Conservation (phyloP, 2,113 vertebrate species). For the Aythya baeri region DNA sequence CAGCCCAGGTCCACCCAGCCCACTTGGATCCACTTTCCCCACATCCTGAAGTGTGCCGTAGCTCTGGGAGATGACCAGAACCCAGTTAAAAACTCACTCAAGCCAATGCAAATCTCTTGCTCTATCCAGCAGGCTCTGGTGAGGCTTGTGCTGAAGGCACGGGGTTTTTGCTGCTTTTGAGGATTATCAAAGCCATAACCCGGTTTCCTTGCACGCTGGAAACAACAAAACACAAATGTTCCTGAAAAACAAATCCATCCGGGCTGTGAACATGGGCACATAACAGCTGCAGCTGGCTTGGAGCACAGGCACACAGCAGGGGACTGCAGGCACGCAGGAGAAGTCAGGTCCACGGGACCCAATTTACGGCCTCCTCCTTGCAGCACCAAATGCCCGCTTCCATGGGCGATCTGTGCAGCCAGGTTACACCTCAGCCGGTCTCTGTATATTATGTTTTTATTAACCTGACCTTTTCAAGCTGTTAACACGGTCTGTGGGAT, state of each 20-base stretch:
- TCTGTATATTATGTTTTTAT: background rate
- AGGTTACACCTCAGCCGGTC: background rate
- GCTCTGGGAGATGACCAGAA: background rate
- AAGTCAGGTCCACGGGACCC: background rate
- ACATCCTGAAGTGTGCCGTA: background rate
- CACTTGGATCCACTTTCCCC: background rate
- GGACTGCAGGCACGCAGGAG: background rate
- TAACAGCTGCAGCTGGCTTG: background rate
- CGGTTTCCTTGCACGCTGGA: background rate
- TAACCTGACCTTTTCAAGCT: conserved; percentile 36
- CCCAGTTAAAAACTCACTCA: background rate
- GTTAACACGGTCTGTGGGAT: background rate
- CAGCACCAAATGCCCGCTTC: rapidly evolving
- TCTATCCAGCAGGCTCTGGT: background rate
- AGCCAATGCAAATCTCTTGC: background rate
- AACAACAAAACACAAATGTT: background rate
- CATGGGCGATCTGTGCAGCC: rapidly evolving
- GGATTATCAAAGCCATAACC: background rate
- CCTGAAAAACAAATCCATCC: background rate
- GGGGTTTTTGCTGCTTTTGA: background rate
- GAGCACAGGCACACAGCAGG: background rate
- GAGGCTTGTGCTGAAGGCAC: background rate
- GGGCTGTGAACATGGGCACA: background rate
- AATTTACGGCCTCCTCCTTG: rapidly evolving
- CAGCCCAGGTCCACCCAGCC: background rate